Base-by-base conservation (phyloP, 2,888 invertebrate genomes). In the Hetaerina titia region DNA sequence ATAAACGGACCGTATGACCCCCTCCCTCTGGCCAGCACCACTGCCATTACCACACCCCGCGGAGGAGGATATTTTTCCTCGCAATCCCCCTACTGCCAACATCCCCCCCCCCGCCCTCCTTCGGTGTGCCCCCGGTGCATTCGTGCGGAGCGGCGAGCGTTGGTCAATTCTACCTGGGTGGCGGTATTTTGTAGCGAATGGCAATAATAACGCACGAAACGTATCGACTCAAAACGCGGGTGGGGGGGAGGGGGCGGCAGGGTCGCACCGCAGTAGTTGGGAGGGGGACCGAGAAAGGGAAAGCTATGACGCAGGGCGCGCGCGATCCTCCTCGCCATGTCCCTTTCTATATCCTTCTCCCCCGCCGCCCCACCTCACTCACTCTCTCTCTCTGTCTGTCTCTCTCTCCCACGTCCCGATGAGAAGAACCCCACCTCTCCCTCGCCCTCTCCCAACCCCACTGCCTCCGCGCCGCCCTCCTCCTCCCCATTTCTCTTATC, bases 321-420 rank as follows among this genome's bases (percentile, higher is more conserved):
- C 25, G 25, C 81, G 11, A 22, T 8, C 74, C 74, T 19, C 25
- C 74, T 11, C 69, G 22, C 81, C 57, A 8, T 58, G n/a, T 89
- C 92, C 92, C 90, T 90, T 90, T 90, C 90, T 90, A 90, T 64
- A 60, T 64, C 64, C 90, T 31, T 15, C 90, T 31, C 60, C 90
- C 0, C 90, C 19, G 17, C 90, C 58, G 15, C 90, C 45, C 31
- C 63, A 11, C 8, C 87, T 88, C 45, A 2, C 45, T n/a, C 69
- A 2, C 2, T 45, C 45, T 45, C 45, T 45, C 45, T 45, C 45
- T 45, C 2, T 45, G 2, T 45, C 45, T 45, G n/a, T 45, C 2
- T 45, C 45, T 45, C 45, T 45, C 45, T 45, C 45, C 4, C 45
- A 4, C 45, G 45, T 45, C 45, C 45, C 45, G 45, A 45, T 45